A percentile compares a stretch with the other conserved stretches of the same genome.
Evolutionary conservation across 2,797 vertebrate genomes (phyloP).

Genomic region (Anguilla marmorata): DNA sequence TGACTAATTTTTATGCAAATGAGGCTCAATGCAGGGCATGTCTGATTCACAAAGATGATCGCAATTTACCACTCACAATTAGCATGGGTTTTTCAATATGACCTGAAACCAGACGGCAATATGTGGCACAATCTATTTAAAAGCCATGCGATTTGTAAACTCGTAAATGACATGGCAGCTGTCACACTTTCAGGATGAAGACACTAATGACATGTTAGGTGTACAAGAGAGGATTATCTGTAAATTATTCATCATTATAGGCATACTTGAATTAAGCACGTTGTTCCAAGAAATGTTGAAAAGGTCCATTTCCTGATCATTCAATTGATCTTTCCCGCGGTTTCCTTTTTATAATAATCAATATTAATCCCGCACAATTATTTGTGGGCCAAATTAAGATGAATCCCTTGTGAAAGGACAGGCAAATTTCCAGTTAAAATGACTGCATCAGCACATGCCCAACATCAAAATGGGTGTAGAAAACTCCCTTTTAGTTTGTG

Average conservation of each 20-base stretch:
- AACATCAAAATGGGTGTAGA: not conserved
- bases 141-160: not conserved
- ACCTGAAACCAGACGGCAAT: not conserved
- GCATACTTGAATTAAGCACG: not conserved
- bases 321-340: not conserved
- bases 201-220: not conserved
- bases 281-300: not conserved
- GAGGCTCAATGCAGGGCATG: not conserved
- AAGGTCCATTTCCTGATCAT: not conserved
- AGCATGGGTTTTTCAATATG: no score
- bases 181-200: not conserved
- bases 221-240: not conserved
- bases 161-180: not conserved
- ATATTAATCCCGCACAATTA: not conserved
- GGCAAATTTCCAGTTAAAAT: not conserved
- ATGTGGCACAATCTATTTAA: not conserved
- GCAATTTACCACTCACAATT: no score
- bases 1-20: not conserved
- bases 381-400: not conserved
- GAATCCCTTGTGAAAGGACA: not conserved
- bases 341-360: not conserved
- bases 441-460: not conserved
- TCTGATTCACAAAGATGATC: not conserved
- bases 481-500: not conserved
- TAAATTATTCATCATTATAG: not conserved